Evolutionary conservation across 2,888 invertebrate species (phyloP).

Genomic region (Acanthosepion pharaonis): DNA sequence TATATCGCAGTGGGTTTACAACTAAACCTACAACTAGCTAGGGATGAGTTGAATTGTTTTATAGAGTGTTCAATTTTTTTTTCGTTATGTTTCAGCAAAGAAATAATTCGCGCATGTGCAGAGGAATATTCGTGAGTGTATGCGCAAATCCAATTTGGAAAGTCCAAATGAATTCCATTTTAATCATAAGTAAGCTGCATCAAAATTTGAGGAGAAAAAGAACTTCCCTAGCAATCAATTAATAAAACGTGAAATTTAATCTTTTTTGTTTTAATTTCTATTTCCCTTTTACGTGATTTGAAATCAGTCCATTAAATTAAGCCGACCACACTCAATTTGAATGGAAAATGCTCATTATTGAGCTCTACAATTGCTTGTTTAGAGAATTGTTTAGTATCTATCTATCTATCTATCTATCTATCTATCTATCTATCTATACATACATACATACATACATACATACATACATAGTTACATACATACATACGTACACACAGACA

Average conservation of each 20-base stretch:
- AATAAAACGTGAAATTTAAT: conserved; percentile 10
- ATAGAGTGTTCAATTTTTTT: background rate
- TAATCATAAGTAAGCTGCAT: background rate
- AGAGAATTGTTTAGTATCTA: background rate
- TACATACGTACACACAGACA: too few species aligned
- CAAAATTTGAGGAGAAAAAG: background rate
- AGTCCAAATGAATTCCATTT: background rate
- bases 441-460: background rate
- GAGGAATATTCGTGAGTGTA: background rate
- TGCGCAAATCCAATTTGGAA: background rate
- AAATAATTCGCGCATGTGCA: background rate
- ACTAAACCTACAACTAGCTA: background rate
- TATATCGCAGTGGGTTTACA: too few species aligned
- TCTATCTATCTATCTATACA: background rate
- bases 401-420: background rate
- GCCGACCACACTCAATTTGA: background rate
- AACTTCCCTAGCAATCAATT: background rate
- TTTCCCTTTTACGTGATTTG: background rate
- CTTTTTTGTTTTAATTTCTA: background rate
- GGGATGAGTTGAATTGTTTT: background rate
- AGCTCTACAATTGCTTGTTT: background rate
- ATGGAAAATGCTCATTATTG: background rate
- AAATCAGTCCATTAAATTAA: conserved; percentile 21
- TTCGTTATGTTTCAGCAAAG: background rate
- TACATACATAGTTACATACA: too few species aligned